Evolutionary conservation across 2,113 vertebrate genomes (phyloP), one percentile per base, ranked within the genome.

Genomic region (Anarhynchus alexandrinus): DNA sequence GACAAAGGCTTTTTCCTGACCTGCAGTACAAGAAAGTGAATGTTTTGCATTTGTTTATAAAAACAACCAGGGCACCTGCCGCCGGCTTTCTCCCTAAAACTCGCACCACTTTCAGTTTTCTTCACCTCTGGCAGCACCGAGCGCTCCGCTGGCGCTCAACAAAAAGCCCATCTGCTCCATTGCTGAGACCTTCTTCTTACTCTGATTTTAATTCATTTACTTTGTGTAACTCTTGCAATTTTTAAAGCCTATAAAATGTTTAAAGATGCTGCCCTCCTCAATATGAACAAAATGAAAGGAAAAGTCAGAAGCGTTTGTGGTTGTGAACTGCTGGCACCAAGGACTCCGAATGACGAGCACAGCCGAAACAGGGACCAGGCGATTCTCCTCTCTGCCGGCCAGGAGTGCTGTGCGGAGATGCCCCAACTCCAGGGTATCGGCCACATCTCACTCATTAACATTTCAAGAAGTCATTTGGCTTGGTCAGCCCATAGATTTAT

Each of bases 381-480:
- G 2, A 57, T 32, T 70, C 40, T 67, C 79, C 64, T 25, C 17
- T 4, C 0, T 22, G 66, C 84, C 62, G 57, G 40, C 66, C 91
- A 82, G 83, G 15, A 82, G 51, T 2, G 4, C 80, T 42, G 64
- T 19, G 70, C 72, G 79, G 59, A 81, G 82, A 64, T 15, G 29
- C 18, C 76, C 52, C 43, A 86, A 23, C n/a, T 55, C 86, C 71
- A n/a, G 38, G 27, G 20, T 17, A 54, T 26, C 1, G 0, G 87
- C 83, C 82, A 67, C 82, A 55, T 74, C 69, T 86, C 86, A 15
- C 65, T 70, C 43, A 49, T 36, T 73, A 84, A 54, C 88, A 54
- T 73, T 82, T 93, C 88, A 72, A 73, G 73, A 93, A 93, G 77
- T 40, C 88, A 62, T 72, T 69, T 80, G 84, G 59, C 82, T 94